These are phyloP conservation scores for Heliangelus exortis DNA, from an alignment of 2,797 vertebrate genomes.

Conservation along the genomic window DNA sequence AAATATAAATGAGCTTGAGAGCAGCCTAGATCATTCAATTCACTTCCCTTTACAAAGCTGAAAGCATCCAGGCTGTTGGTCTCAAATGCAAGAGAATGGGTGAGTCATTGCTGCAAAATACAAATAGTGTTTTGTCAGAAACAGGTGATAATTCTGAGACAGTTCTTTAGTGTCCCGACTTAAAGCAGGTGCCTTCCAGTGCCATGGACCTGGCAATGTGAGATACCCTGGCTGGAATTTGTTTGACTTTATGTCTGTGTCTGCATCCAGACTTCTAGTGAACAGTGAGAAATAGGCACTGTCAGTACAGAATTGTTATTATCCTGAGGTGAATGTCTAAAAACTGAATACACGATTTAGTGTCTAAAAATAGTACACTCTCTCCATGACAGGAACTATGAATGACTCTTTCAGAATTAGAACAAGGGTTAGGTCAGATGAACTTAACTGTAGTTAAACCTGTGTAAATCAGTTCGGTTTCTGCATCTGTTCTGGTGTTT, in stretches of 20 bases:
- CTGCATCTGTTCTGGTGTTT: neutral
- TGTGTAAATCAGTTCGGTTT: rapidly evolving
- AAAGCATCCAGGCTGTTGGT: neutral
- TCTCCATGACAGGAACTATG: neutral
- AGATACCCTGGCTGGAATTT: neutral
- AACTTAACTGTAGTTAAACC: neutral
- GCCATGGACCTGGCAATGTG: neutral
- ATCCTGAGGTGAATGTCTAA: neutral
- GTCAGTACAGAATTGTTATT: neutral
- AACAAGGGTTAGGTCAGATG: neutral
- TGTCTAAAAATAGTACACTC: neutral
- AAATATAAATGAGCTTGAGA: neutral
- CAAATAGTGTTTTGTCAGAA: neutral
- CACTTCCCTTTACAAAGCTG: neutral
- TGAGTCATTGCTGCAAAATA: neutral
- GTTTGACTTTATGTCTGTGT: neutral
- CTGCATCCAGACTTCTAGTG: neutral
- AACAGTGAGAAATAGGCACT: neutral
- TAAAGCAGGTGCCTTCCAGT: neutral
- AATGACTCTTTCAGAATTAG: neutral
- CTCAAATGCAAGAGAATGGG: neutral
- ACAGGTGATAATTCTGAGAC: neutral
- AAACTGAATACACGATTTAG: neutral
- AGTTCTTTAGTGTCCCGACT: neutral
- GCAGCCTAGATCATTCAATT: neutral